Evolutionary conservation across 2,113 vertebrate species (phyloP), one percentile per base, ranked within the genome.

Genomic region (Rhinichthys klamathensis): DNA sequence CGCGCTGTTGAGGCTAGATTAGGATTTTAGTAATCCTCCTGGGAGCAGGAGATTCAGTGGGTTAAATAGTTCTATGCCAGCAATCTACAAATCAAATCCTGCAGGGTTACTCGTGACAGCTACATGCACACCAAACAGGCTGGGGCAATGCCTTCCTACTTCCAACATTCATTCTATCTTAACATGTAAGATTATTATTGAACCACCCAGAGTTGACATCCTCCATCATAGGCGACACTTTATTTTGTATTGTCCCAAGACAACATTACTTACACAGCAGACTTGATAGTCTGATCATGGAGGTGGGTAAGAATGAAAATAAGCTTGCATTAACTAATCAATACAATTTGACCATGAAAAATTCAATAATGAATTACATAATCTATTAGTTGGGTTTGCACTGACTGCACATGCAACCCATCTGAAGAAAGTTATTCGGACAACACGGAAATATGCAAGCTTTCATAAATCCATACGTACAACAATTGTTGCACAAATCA

Each of bases 281-380:
- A 82, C 80, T 82, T 82, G 16, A 51, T 32, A 67, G 61, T 67
- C 61, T 30, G 44, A 81, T 27, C 61, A 51, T 67, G 79, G 13
- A 63, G 30, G 15, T 18, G 79, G 41, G n/a, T 46, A 25, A 65
- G 41, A 46, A 27, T 27, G n/a, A 27, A 27, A 75, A 75, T 75
- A 27, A 76, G 38, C 25, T 15, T 54, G 25, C 25, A 30, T 76
- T 13, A 54, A 16, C 13, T 10, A 54, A 51, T 54, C 74, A 76
- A 49, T 75, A 25, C 16, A 51, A 75, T 30, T 9, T 30, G 73
- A 75, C 11, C 46, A 30, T 54, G 25, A 54, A 27, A 15, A 69
- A 63, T 13, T 74, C 70, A 27, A 51, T 76, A 76, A 54, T 21
- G 16, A 30, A 32, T 76, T 54, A 54, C 46, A 76, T 76, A 54